A percentile compares a stretch with the other conserved stretches of the same genome.
Evolutionary conservation across 2,888 invertebrate species (phyloP).

Genomic region (Cephonodes hylas): DNA sequence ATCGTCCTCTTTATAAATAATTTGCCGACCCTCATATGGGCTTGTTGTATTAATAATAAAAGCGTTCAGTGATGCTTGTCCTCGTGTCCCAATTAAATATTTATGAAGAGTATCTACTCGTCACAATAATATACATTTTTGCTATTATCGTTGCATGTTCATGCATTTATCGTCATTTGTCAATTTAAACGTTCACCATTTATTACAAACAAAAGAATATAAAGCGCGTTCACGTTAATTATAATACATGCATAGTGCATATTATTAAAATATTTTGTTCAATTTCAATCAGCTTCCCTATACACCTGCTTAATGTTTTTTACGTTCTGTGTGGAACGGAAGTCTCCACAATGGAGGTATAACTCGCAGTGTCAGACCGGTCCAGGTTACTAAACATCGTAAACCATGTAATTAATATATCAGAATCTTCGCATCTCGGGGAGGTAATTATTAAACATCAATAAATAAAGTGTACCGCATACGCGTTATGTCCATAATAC

Average conservation of each 20-base stretch:
- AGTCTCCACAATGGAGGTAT: slow-evolving; percentile 17
- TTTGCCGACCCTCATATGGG: slow-evolving; percentile 62
- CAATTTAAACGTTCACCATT: background rate
- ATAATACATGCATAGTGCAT: slow-evolving; percentile 15
- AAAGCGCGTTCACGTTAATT: background rate
- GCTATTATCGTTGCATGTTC: background rate
- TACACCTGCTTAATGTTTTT: slow-evolving; percentile 22
- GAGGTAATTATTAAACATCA: slow-evolving; percentile 9
- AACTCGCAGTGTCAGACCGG: slow-evolving; percentile 14
- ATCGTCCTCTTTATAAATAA: slow-evolving; percentile 62
- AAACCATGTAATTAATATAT: slow-evolving; percentile 17
- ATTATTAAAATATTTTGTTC: slow-evolving; percentile 17
- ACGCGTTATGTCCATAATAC: background rate
- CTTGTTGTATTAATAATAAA: slow-evolving; percentile 64
- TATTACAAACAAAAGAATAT: background rate
- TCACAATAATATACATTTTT: slow-evolving; percentile 15
- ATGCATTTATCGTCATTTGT: background rate
- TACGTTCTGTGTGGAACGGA: slow-evolving; percentile 21
- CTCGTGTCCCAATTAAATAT: slow-evolving; percentile 65
- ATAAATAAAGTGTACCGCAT: slow-evolving; percentile 5
- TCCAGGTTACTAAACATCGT: slow-evolving; percentile 12
- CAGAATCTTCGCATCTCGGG: slow-evolving; percentile 8
- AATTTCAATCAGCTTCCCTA: slow-evolving; percentile 15
- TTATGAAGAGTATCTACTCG: slow-evolving; percentile 34
- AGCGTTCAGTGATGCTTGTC: slow-evolving; percentile 58